These are phyloP conservation scores for Lithophane ornitopus DNA, from an alignment of 2,888 invertebrate species.

Conservation along the genomic window DNA sequence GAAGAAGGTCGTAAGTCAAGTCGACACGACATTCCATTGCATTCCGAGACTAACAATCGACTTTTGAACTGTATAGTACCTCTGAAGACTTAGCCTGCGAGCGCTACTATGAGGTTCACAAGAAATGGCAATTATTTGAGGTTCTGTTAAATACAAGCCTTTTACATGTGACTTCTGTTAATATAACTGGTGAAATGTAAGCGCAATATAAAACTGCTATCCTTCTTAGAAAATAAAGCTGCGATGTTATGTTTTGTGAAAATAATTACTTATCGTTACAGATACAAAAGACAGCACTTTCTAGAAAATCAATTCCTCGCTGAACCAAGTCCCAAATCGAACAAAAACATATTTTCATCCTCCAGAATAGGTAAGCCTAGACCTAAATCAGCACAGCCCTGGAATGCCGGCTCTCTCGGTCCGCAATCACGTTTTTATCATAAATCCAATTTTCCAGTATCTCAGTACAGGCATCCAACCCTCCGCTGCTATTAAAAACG, in stretches of 20 bases:
- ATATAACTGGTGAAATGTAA: background rate
- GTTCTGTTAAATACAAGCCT: too few relatives aligned
- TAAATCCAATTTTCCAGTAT: conserved; percentile 78
- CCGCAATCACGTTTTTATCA: conserved; percentile 78
- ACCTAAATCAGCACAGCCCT: conserved; percentile 65
- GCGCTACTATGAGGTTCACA: background rate
- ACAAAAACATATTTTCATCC: conserved; percentile 15
- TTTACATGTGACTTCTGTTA: background rate
- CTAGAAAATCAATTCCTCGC: conserved; percentile 16
- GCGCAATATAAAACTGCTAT: background rate
- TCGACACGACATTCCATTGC: too few relatives aligned
- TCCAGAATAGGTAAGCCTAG: conserved; percentile 29
- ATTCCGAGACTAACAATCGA: too few relatives aligned
- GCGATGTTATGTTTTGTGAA: background rate
- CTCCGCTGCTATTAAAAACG: conserved; percentile 70
- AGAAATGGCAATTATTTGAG: too few relatives aligned
- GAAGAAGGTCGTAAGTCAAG: too few relatives aligned
- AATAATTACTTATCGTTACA: background rate
- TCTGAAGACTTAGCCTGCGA: background rate
- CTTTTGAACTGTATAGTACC: too few relatives aligned
- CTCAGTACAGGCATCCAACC: conserved; percentile 64
- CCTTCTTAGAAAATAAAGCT: background rate
- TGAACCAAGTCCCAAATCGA: conserved; percentile 25
- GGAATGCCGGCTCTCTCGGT: conserved; percentile 50
- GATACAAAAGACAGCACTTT: background rate